A percentile compares a stretch with the other conserved stretches of the same genome.
Evolutionary conservation across 2,888 invertebrate genomes (phyloP).

Genomic region (Timema podura): DNA sequence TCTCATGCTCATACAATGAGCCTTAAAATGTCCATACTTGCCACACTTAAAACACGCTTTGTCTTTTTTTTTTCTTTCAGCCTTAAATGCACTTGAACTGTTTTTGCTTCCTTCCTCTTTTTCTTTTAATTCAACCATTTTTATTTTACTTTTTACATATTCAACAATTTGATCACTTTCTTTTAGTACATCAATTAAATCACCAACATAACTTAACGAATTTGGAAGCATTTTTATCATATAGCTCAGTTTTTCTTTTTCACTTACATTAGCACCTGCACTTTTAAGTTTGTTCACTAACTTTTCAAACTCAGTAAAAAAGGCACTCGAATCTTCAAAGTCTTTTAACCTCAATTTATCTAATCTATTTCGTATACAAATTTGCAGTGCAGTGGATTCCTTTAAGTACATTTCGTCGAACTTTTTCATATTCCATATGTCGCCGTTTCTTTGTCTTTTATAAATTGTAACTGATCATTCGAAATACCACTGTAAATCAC

Average conservation of each 20-base stretch:
- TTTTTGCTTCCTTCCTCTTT: neutral
- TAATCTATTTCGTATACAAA: neutral
- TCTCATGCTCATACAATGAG: neutral
- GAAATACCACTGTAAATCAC: neutral
- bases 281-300: neutral
- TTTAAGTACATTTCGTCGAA: neutral
- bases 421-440: neutral
- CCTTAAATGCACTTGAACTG: neutral
- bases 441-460: neutral
- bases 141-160: constrained; percentile 5
- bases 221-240: too few relatives aligned
- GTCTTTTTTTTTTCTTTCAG: constrained; percentile 3
- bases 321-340: neutral
- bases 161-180: neutral
- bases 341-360: neutral
- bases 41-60: neutral
- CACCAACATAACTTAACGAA: too few relatives aligned
- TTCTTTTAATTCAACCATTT: neutral
- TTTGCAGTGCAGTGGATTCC: too few relatives aligned
- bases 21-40: neutral
- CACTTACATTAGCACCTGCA: neutral
- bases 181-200: neutral
- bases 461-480: neutral
- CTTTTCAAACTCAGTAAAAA: neutral
- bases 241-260: neutral